Evolutionary conservation across 2,888 invertebrate genomes (phyloP).

Genomic region (Clostera curtula): DNA sequence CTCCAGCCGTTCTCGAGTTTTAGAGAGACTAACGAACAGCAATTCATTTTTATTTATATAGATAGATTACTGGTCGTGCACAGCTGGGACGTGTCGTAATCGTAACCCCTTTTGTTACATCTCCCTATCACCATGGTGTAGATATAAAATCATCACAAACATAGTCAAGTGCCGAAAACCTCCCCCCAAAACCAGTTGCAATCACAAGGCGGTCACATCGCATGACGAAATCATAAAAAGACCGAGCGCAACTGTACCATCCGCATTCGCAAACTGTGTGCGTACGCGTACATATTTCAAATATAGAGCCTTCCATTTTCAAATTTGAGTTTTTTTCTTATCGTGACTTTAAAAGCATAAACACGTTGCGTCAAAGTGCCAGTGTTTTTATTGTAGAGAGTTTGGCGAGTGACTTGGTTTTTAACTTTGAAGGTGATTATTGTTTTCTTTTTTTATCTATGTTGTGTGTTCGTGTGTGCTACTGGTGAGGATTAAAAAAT

Average conservation of each 20-base stretch:
- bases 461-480: constrained; percentile 26
- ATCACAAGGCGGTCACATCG: constrained; percentile 42
- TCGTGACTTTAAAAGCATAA: constrained; percentile 34
- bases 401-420: constrained; percentile 68
- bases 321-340: constrained; percentile 19
- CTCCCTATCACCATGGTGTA: too few relatives aligned
- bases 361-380: constrained; percentile 66
- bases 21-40: too few relatives aligned
- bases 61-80: too few relatives aligned
- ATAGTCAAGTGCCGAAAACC: constrained; percentile 27
- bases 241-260: constrained; percentile 23
- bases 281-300: constrained; percentile 38
- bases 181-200: constrained; percentile 38
- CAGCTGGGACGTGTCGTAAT: too few relatives aligned
- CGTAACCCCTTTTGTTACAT: too few relatives aligned
- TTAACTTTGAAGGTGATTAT: constrained; percentile 64
- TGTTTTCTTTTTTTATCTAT: constrained; percentile 19
- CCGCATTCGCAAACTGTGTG: constrained; percentile 50
- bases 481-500: constrained; percentile 19
- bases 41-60: too few relatives aligned
- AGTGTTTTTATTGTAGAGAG: constrained; percentile 64
- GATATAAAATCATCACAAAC: constrained; percentile 26
- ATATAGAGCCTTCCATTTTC: constrained; percentile 10
- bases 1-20: too few relatives aligned
- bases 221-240: constrained; percentile 72